Percentiles rank a stretch among this genome's conserved stretches.
These are phyloP conservation scores for Drosophila cognata DNA, from an alignment of 2,888 invertebrate genomes.

Conservation along the genomic window DNA sequence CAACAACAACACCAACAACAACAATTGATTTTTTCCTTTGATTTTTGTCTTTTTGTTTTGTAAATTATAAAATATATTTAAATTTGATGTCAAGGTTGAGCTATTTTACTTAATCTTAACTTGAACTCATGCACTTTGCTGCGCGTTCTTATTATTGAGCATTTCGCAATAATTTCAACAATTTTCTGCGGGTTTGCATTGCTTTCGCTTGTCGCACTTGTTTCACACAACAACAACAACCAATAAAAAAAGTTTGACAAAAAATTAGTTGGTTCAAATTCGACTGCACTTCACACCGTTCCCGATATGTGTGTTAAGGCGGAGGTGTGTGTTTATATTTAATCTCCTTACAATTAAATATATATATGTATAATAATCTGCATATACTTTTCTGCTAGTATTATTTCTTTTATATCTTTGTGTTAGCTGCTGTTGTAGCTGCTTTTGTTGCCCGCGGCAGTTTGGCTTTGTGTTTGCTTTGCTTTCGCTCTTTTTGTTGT, in stretches of 20 bases:
- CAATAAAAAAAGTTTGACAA: conserved; percentile 3
- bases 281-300: conserved; percentile 14
- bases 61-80: conserved; percentile 14
- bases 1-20: conserved; percentile 9
- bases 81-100: conserved; percentile 27
- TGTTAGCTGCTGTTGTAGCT: conserved; percentile 30
- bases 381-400: conserved; percentile 6
- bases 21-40: conserved; percentile 1
- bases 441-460: conserved; percentile 61
- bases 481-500: conserved; percentile 54
- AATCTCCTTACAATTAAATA: neutral
- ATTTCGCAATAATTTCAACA: neutral
- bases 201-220: conserved; percentile 2
- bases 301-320: neutral
- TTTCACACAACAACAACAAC: conserved; percentile 19
- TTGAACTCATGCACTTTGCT: conserved; percentile 27
- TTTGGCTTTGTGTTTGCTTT: conserved; percentile 61
- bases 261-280: neutral
- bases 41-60: conserved; percentile 1
- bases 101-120: conserved; percentile 16
- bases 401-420: conserved; percentile 7
- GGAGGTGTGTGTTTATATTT: neutral
- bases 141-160: neutral
- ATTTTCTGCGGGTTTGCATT: neutral
- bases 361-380: conserved; percentile 8